Conservation (phyloP, 1,140 invertebrate genomes). For the Psilanteris sp. region DNA sequence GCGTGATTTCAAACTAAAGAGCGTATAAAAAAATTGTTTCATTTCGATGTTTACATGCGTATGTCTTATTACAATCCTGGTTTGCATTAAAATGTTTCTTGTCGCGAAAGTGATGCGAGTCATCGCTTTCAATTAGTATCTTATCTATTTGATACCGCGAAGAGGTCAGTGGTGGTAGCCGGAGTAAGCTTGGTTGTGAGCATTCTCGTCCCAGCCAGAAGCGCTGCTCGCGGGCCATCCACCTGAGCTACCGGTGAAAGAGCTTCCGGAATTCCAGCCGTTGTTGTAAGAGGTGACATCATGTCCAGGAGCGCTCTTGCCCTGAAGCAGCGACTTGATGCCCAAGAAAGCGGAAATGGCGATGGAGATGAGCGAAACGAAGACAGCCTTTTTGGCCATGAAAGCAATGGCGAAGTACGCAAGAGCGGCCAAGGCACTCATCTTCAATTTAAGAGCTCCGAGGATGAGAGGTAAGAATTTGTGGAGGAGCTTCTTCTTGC, state of each 20-base stretch:
- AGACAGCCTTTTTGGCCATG: slow-evolving; percentile 84
- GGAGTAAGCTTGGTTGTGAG: slow-evolving; percentile 70
- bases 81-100: slow-evolving; percentile 22
- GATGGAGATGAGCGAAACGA: slow-evolving; percentile 83
- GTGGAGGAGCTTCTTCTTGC: slow-evolving; percentile 83
- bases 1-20: not conserved
- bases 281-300: slow-evolving; percentile 72
- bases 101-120: not conserved
- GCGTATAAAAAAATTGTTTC: slow-evolving; percentile 5
- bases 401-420: slow-evolving; percentile 82
- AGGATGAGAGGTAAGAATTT: slow-evolving; percentile 82
- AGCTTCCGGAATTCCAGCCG: slow-evolving; percentile 70
- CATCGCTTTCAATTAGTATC: slow-evolving; percentile 20
- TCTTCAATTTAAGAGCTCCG: slow-evolving; percentile 82
- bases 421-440: slow-evolving; percentile 81
- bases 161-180: slow-evolving; percentile 67
- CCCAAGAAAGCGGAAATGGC: slow-evolving; percentile 83
- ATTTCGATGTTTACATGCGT: slow-evolving; percentile 40
- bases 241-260: slow-evolving; percentile 59
- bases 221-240: slow-evolving; percentile 70
- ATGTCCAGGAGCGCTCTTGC: slow-evolving; percentile 69
- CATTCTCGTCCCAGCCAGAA: slow-evolving; percentile 69
- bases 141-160: slow-evolving; percentile 2
- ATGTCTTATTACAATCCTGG: not conserved
- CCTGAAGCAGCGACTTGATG: slow-evolving; percentile 78